Evolutionary conservation across 2,797 vertebrate species (phyloP), one percentile per base, ranked within the genome.

Genomic region (Zalophus californianus): DNA sequence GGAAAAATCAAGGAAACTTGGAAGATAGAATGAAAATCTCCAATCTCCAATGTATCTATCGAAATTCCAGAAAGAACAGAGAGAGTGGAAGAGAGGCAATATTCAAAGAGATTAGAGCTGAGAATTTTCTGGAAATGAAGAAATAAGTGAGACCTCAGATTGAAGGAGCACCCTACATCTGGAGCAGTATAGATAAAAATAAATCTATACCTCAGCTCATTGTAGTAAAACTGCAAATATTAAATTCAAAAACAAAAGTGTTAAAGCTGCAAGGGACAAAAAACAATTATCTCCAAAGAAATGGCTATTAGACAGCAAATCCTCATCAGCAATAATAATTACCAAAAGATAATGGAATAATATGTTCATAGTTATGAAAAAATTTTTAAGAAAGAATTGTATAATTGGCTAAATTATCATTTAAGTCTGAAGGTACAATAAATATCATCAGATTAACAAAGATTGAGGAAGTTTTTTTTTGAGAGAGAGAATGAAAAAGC

Each of bases 101-200:
- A 84, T 90, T 68, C 41, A 50, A 82, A 94, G 41, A 75, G 20
- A 66, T 64, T 29, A 44, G 13, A 64, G 12, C 23, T 80, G 41
- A 86, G 58, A 29, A 64, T 78, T 64, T 82, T 95, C 68, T 83
- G 20, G 18, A 83, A 75, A 83, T 88, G 68, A 77, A 73, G 58
- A 66, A 91, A 86, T 80, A 95, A 95, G 83, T 58, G n/a, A 88
- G 32, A 66, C 20, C n/a, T 83, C 68, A 86, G 13, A 10, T 11
- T 82, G 56, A 86, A 79, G 52, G 12, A 64, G 7, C 1, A 84
- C n/a, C n/a, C 70, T n/a, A 35, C 7, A 4, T 62, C 60, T 25
- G 44, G 5, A 62, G 38, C 50, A 78, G 2, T 60, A 70, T 41
- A 89, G 41, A 60, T 54, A 84, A 89, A 84, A 84, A 60, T 68